Conservation (phyloP, 2,113 vertebrate species). For the Erinaceus europaeus region DNA sequence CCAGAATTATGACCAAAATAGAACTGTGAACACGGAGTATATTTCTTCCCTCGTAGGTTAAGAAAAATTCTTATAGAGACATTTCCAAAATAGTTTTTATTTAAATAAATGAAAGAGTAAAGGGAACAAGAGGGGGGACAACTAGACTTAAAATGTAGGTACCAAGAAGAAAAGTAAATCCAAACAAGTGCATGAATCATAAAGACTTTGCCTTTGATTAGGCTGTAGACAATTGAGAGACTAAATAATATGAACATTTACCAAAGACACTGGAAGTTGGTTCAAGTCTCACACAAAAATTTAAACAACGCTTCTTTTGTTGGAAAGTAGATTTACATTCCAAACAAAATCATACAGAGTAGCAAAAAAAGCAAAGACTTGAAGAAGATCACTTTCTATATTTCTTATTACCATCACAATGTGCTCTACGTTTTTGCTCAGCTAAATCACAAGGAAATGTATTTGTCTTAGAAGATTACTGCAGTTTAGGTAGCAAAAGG, state of each 20-base stretch:
- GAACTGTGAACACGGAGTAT: background rate
- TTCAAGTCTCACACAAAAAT: slow-evolving; percentile 12
- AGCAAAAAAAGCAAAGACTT: slow-evolving; percentile 5
- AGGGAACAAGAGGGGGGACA: background rate
- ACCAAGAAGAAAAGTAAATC: background rate
- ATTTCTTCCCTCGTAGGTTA: background rate
- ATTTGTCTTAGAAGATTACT: background rate
- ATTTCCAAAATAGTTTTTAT: background rate
- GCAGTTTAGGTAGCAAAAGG: background rate
- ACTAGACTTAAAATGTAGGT: background rate
- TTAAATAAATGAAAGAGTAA: background rate
- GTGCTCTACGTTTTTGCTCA: background rate
- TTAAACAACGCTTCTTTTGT: slow-evolving; percentile 26
- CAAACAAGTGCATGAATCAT: background rate
- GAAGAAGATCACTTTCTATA: background rate
- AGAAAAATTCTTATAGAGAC: background rate
- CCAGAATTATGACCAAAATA: background rate
- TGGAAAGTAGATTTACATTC: slow-evolving; percentile 48
- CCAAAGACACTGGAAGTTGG: slow-evolving; percentile 2
- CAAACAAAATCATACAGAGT: background rate
- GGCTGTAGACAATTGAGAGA: background rate
- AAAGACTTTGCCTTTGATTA: slow-evolving; percentile 7
- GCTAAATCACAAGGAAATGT: slow-evolving; percentile 28
- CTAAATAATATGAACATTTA: slow-evolving; percentile 18
- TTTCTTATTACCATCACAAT: background rate